These are phyloP conservation scores for Ichneumoninae sp. DNA, from an alignment of 2,888 invertebrate genomes.

Conservation along the genomic window DNA sequence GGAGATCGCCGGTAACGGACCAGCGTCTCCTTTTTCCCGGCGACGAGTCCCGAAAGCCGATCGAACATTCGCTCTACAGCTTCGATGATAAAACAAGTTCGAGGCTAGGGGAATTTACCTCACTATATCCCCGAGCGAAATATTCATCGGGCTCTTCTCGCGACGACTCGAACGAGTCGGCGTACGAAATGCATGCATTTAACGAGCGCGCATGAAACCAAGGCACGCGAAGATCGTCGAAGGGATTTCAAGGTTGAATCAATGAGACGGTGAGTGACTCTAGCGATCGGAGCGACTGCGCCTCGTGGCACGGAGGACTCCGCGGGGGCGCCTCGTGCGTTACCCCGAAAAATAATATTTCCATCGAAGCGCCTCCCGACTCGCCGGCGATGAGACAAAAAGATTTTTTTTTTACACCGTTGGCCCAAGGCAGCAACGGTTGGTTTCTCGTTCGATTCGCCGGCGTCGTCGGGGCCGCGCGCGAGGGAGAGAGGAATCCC, in stretches of 20 bases:
- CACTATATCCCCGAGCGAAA: background rate
- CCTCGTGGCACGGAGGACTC: background rate
- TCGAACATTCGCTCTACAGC: background rate
- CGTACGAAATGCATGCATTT: background rate
- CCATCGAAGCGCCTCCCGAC: background rate
- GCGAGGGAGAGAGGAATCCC: background rate
- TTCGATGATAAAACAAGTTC: background rate
- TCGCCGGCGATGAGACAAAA: background rate
- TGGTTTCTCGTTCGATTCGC: background rate
- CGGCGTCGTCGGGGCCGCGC: no score
- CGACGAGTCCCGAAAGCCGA: background rate
- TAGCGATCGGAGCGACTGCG: background rate
- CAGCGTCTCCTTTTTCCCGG: background rate
- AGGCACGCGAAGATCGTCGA: background rate
- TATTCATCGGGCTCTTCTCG: background rate
- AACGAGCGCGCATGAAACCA: background rate
- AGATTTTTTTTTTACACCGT: background rate
- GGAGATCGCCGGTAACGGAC: background rate
- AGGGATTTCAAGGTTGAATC: background rate
- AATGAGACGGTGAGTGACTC: background rate
- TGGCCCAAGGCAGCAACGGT: background rate
- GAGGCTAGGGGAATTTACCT: background rate
- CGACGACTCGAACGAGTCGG: background rate
- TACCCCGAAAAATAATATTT: background rate
- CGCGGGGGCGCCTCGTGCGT: no score